Conservation (phyloP, 2,113 vertebrate species). For the Stegastes partitus region DNA sequence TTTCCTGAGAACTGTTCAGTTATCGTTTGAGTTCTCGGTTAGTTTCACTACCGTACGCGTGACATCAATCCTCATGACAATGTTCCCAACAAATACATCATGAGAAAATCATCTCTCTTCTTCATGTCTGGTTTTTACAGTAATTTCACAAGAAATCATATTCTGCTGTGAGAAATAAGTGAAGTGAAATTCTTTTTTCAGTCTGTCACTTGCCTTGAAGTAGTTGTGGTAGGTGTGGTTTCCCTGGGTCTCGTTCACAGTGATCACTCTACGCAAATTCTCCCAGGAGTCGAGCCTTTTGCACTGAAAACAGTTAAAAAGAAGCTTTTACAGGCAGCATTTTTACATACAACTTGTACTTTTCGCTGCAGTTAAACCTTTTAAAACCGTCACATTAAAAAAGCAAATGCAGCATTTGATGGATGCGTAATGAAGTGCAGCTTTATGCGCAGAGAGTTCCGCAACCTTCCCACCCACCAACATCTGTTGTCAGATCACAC, state of each 20-base stretch:
- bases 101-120: no score
- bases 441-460: slow-evolving; percentile 1
- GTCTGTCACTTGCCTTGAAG: slow-evolving; percentile 54
- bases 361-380: background rate
- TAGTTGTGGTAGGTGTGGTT: slow-evolving; percentile 6
- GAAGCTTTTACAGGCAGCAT: background rate
- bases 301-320: slow-evolving; percentile 77
- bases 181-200: no score
- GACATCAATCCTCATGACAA: no score
- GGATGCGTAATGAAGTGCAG: background rate
- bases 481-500: background rate
- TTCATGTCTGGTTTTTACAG: no score
- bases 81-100: no score
- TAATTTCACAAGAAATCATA: no score
- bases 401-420: background rate
- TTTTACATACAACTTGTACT: background rate
- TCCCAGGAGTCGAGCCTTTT: slow-evolving; percentile 69
- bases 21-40: no score
- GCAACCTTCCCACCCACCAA: background rate
- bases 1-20: no score
- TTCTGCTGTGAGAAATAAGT: no score
- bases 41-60: no score
- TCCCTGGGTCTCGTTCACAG: background rate
- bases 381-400: background rate
- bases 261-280: slow-evolving; percentile 3